These are phyloP conservation scores for Leucopternis melanops DNA, from an alignment of 2,113 vertebrate species.

Conservation along the genomic window DNA sequence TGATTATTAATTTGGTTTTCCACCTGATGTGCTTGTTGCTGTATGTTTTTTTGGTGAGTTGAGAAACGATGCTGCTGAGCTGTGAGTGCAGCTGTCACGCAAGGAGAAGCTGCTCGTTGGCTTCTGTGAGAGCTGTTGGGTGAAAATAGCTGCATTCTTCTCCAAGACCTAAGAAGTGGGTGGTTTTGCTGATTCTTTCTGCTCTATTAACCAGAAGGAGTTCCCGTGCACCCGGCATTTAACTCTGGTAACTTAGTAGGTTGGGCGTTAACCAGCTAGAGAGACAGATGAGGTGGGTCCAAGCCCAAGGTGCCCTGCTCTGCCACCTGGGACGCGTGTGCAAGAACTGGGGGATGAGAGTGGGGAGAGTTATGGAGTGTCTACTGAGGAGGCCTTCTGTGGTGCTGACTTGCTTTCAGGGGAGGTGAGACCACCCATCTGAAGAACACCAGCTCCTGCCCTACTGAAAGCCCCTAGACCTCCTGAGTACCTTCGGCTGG, in stretches of 20 bases:
- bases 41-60: neutral
- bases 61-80: neutral
- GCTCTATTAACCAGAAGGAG: slow-evolving; percentile 9
- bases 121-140: neutral
- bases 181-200: slow-evolving; percentile 11
- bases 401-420: neutral
- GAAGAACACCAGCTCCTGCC: neutral
- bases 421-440: neutral
- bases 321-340: neutral
- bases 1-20: neutral
- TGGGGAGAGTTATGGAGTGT: neutral
- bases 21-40: neutral
- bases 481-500: neutral
- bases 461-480: neutral
- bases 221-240: neutral
- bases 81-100: rapidly evolving
- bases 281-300: neutral
- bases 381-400: neutral
- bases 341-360: neutral
- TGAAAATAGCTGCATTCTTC: neutral
- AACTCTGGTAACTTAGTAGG: neutral
- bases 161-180: neutral
- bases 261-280: neutral
- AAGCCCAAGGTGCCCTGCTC: neutral
- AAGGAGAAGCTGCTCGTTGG: neutral